Base-by-base conservation (phyloP, 1,140 invertebrate genomes). In the Macrosteles quadrilineatus region DNA sequence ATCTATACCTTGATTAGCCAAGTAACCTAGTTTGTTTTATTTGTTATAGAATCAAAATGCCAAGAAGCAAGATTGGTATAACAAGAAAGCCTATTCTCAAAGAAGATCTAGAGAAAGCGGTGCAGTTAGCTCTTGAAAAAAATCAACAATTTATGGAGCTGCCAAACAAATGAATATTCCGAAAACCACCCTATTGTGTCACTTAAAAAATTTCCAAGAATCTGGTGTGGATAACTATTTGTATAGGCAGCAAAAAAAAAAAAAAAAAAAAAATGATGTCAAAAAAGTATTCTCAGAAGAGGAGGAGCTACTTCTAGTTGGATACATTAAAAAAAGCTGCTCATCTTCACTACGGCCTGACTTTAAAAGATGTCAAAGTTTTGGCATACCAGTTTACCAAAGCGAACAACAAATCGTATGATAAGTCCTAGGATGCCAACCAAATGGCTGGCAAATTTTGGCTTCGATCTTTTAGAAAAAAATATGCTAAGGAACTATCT, bases 381-480 rank as follows among this genome's bases (percentile, higher is more conserved):
- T 68, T 78, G 23, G 75, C 77, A 36, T 79, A 66, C 74, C 45
- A 78, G 70, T 77, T 72, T 71, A 76, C 75, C 25, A 19, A 27
- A 12, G 66, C 47, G 43, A 71, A 74, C 25, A 68, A 74, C 27
- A 36, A 74, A 45, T 73, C 75, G 40, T 74, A 71, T 72, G 77
- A 76, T 36, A 29, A 25, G 73, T 73, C 66, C 53, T 83, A 81
- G 80, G 68, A 72, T 50, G 47, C 72, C 62, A 75, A 74, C 12
- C 65, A 76, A 71, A 69, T 43, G 27, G 81, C 80, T 17, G 80
- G 78, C 30, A 62, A 62, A 17, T 79, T 80, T 29, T 82, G 81
- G 79, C 77, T 14, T 6, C 4, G 32, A 36, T 14, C 14, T 14
- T 36, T 36, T 36, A 36, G 32, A 79, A 62, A 55, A 53, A 36